A percentile compares a stretch with the other conserved stretches of the same genome.
phyloP scores from a whole-genome alignment of 2,888 invertebrate species.

The Tanypteryx hageni region DNA sequence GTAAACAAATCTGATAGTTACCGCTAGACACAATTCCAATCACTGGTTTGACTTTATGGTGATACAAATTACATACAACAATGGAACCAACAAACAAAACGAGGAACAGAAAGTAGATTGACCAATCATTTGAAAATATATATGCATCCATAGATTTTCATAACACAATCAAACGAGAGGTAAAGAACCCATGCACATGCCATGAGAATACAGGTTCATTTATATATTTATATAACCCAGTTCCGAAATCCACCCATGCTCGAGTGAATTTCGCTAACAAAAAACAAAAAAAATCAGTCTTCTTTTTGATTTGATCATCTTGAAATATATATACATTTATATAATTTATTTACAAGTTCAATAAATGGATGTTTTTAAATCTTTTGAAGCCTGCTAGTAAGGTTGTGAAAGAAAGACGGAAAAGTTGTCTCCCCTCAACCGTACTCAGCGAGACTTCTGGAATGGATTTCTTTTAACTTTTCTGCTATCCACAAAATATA shows the following conservation, averaged over 20 bases:
- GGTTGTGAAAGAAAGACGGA: neutral
- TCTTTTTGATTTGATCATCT: slow-evolving; percentile 63
- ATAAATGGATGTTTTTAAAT: slow-evolving; percentile 42
- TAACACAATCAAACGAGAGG: too few species aligned
- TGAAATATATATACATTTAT: slow-evolving; percentile 59
- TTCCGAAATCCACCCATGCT: neutral
- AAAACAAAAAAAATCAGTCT: slow-evolving; percentile 60
- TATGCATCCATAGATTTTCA: too few species aligned
- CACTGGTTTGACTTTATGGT: too few species aligned
- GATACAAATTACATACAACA: too few species aligned
- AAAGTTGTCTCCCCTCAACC: neutral
- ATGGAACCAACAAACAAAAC: too few species aligned
- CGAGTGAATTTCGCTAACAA: slow-evolving; percentile 26
- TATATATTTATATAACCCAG: slow-evolving; percentile 18
- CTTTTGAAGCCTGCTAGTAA: neutral
- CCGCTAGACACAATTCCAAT: too few species aligned
- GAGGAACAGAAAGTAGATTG: too few species aligned
- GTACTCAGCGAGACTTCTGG: neutral
- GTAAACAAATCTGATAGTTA: too few species aligned
- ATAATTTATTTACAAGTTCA: slow-evolving; percentile 38
- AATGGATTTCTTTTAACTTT: slow-evolving; percentile 26
- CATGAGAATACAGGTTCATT: slow-evolving; percentile 56
- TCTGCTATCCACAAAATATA: slow-evolving; percentile 52
- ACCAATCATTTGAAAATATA: too few species aligned
- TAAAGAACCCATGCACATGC: neutral